Evolutionary conservation across 1,140 invertebrate species (phyloP).

Genomic region (Bombus picipes): DNA sequence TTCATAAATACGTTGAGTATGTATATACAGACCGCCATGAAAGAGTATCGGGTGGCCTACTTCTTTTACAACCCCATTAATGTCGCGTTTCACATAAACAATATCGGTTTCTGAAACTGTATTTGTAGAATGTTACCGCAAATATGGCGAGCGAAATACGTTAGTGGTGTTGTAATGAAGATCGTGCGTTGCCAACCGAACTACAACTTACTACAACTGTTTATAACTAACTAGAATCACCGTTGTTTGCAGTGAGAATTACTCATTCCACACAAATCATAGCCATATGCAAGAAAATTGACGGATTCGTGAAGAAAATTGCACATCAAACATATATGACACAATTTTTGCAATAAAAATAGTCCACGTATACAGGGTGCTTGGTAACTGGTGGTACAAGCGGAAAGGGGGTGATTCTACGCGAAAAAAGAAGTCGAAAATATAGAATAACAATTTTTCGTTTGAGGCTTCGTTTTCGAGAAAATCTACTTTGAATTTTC

Average conservation of each 20-base stretch:
- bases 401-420: too few relatives aligned
- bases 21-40: background rate
- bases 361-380: too few relatives aligned
- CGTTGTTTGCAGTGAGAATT: background rate
- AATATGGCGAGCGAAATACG: background rate
- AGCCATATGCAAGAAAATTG: background rate
- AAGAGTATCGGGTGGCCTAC: constrained; percentile 5
- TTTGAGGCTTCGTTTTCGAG: too few relatives aligned
- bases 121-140: background rate
- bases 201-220: background rate
- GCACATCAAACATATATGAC: too few relatives aligned
- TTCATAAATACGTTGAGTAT: background rate
- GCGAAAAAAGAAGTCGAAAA: too few relatives aligned
- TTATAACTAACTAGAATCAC: constrained; percentile 2
- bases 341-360: background rate
- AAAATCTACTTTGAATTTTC: too few relatives aligned
- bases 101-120: constrained; percentile 30
- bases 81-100: constrained; percentile 13
- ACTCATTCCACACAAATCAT: too few relatives aligned
- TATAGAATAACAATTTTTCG: too few relatives aligned
- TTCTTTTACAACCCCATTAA: constrained; percentile 34
- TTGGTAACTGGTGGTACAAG: too few relatives aligned
- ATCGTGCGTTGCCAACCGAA: background rate
- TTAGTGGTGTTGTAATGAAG: constrained; percentile 2
- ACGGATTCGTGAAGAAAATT: background rate